Evolutionary conservation across 2,888 invertebrate species (phyloP), one percentile per base, ranked within the genome.

Genomic region (Itoplectis maculator): DNA sequence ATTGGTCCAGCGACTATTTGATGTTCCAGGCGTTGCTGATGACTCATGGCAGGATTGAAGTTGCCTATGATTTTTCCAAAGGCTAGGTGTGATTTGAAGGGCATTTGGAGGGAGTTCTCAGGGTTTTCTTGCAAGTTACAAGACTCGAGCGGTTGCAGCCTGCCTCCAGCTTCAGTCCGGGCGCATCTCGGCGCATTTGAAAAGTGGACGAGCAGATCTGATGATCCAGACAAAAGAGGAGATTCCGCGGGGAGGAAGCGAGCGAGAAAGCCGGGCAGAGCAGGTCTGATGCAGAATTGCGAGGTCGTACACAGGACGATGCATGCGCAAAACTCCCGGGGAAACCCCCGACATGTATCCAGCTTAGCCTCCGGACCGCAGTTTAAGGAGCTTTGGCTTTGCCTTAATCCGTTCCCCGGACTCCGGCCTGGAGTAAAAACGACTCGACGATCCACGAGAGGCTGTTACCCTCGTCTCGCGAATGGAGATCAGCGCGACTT

Each of bases 351-450:
- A 88, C 90, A 92, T 92, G 92, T 92, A 92, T 91, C 91, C 92
- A 91, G 92, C 92, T 92, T 92, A 92, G 89, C 87, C 88, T 88
- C 87, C 82, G 87, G 88, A 92, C 92, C 92, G 88, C 92, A 92
- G 92, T 92, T 92, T 92, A 92, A 92, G 92, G 92, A 92, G 92
- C 92, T 92, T 92, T 92, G 87, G 91, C 91, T 90, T 91, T 89
- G 88, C 89, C 90, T 92, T 92, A 92, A 92, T 92, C 91, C 86
- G 69, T 76, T 37, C 75, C 74, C 70, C 15, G 45, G 20, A 66
- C 73, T 85, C 86, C 37, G 89, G 87, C 3, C 29, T 29, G 29
- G 88, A 89, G 88, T 90, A 90, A 90, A 90, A 90, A 90, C 89
- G 90, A 74, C 47, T 70, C 83, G 66, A 61, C 63, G 56, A 63